Base-by-base conservation (phyloP, 2,113 vertebrate genomes). In the Rhinichthys klamathensis region DNA sequence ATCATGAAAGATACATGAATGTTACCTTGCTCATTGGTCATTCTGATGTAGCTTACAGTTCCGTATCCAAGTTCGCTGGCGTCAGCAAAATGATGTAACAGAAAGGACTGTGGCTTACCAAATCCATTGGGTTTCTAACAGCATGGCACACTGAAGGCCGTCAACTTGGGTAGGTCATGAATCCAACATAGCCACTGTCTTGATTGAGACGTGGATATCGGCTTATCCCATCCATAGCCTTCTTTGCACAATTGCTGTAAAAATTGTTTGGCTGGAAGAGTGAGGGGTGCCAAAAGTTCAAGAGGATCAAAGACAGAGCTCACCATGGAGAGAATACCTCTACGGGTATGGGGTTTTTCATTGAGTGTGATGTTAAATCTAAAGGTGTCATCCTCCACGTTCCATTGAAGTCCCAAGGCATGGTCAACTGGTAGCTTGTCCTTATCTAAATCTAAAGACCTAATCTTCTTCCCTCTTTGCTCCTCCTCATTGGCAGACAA, bases 1-100 rank as follows among this genome's bases (percentile, higher is more conserved):
- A 89, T 88, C 41, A 84, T n/a, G 25, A 87, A 89, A 78, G 32
- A 72, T 6, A 87, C 76, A 54, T 89, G 85, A 6, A 56, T 60
- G 41, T 80, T 4, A 72, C 61, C 76, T 25, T 7, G 35, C 18
- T 73, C 54, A 75, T 84, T 73, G 9, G n/a, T 78, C 80, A 88
- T 76, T 44, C 27, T 41, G 7, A 41, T 41, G 38, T 41, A 41
- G 38, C 38, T 56, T 51, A 72, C 85, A n/a, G 72, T 30, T 35
- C 49, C n/a, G 16, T 88, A 79, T 11, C 85, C 49, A 23, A 44
- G 4, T 41, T 88, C 35, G 25, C 65, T 69, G 63, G 80, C 32
- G 21, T 51, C 60, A 77, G 60, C 27, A 69, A 83, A 60, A 79
- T 87, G 23, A n/a, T 87, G 76, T 15, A 86, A 38, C n/a, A 84